phyloP scores from a whole-genome alignment of 2,113 vertebrate species.

The Tenrec ecaudatus region DNA sequence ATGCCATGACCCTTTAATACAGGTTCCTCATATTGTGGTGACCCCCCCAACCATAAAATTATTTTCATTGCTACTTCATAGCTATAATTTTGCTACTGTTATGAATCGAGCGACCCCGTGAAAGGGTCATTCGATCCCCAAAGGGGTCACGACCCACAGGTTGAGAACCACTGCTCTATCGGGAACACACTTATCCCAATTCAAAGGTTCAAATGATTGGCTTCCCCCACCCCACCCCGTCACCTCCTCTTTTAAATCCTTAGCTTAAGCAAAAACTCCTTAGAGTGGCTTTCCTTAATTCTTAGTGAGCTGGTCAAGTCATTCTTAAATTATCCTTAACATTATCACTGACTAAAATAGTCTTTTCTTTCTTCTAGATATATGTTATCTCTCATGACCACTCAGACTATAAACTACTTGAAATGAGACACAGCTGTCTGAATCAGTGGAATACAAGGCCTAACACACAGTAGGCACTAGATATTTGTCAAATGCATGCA shows the following conservation, averaged over 20 bases:
- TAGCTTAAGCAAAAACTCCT: neutral
- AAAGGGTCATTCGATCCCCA: no score
- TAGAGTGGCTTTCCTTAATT: neutral
- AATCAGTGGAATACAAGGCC: neutral
- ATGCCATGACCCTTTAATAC: no score
- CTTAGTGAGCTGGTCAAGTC: neutral
- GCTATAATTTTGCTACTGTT: no score
- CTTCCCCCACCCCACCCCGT: no score
- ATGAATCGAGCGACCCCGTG: no score
- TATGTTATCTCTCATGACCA: neutral
- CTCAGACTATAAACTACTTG: neutral
- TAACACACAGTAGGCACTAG: neutral
- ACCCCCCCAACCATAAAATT: no score
- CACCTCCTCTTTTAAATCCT: neutral
- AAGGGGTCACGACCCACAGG: no score
- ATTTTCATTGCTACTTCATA: no score
- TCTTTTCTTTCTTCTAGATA: neutral
- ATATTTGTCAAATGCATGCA: slow-evolving; percentile 17
- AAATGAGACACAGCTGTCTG: neutral
- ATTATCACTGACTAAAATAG: slow-evolving; percentile 20
- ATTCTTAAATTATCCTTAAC: neutral
- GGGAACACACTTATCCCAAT: neutral
- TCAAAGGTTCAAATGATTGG: no score
- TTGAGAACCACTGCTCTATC: no score
- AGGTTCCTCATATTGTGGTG: no score